Evolutionary conservation across 2,797 vertebrate species (phyloP).

Genomic region (Zonotrichia albicollis): DNA sequence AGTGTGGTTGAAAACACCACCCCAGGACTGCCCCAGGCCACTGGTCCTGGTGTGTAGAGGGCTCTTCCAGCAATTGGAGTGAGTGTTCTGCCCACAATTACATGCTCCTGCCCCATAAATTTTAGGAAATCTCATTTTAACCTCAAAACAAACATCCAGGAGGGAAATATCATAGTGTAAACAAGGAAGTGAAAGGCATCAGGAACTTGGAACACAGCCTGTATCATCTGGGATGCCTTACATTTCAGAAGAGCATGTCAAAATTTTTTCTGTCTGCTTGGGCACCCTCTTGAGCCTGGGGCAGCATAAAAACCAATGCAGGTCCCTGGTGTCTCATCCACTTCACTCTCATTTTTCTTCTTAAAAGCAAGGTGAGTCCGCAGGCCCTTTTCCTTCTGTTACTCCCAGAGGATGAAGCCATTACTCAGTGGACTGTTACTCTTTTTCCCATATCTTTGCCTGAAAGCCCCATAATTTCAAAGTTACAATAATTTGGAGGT

Average conservation of each 20-base stretch:
- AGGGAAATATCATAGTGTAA: background rate
- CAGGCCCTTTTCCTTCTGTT: background rate
- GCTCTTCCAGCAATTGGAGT: background rate
- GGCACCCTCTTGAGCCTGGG: background rate
- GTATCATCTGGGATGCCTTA: background rate
- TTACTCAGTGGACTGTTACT: background rate
- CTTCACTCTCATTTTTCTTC: background rate
- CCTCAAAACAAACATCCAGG: background rate
- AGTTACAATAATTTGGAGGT: background rate
- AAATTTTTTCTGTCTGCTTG: background rate
- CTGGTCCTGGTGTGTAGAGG: background rate
- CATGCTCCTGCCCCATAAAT: background rate
- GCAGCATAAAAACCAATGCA: background rate
- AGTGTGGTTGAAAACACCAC: background rate
- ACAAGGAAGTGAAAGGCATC: background rate
- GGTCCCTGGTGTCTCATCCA: background rate
- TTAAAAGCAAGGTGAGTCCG: background rate
- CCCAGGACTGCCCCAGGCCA: background rate
- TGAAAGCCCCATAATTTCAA: background rate
- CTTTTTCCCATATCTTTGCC: background rate
- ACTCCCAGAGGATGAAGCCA: background rate
- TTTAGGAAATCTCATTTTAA: background rate
- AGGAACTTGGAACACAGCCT: background rate
- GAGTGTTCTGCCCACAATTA: background rate
- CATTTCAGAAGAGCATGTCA: background rate